Evolutionary conservation across 2,113 vertebrate genomes (phyloP).

Genomic region (Panthera uncia): DNA sequence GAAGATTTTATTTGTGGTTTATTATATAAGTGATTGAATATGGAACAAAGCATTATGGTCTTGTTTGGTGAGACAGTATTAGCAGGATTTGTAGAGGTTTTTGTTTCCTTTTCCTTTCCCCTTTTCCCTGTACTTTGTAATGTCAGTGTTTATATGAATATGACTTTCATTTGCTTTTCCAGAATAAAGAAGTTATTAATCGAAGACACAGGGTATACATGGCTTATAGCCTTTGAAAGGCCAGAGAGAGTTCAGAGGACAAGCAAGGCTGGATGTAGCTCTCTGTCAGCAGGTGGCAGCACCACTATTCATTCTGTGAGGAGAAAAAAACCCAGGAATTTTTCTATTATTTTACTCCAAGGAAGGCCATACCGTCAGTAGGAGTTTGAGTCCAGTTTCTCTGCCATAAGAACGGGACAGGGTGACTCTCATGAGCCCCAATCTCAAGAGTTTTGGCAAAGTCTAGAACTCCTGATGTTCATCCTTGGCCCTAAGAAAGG

Average conservation of each 20-base stretch:
- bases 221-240: constrained; percentile 51
- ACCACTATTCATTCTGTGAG: neutral
- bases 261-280: neutral
- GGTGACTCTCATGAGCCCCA: neutral
- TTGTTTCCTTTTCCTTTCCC: constrained; percentile 76
- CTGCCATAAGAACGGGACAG: neutral
- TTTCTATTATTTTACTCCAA: neutral
- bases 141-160: constrained; percentile 88
- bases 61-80: constrained; percentile 85
- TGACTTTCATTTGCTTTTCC: constrained; percentile 86
- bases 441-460: constrained; percentile 18
- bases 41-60: constrained; percentile 78
- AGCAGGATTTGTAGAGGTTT: constrained; percentile 85
- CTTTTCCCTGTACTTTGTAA: constrained; percentile 84
- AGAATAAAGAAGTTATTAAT: constrained; percentile 87
- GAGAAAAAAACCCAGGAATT: neutral
- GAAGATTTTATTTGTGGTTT: constrained; percentile 84
- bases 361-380: neutral
- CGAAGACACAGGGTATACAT: constrained; percentile 24
- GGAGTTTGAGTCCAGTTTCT: neutral
- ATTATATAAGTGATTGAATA: constrained; percentile 78
- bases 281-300: constrained; percentile 36
- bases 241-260: neutral
- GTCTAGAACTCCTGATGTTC: constrained; percentile 12
- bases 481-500: neutral